These are phyloP conservation scores for Marmota flaviventris DNA, from an alignment of 2,113 vertebrate genomes.

Conservation along the genomic window DNA sequence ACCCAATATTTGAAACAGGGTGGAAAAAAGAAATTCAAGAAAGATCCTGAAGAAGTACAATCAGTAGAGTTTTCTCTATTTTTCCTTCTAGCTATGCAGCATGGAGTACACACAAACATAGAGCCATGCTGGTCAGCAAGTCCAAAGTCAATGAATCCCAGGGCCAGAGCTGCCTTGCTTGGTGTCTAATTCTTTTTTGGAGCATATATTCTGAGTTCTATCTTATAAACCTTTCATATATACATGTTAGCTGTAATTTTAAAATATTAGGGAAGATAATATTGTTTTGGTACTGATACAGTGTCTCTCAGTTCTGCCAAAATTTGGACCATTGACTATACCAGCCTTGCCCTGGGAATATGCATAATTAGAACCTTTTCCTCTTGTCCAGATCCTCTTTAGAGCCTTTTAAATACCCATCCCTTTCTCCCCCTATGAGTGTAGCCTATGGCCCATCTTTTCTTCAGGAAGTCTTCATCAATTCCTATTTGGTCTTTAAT, in stretches of 20 bases:
- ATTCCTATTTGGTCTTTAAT: not conserved
- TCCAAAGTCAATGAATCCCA: not conserved
- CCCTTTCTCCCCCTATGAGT: accelerated
- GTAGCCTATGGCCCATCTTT: not conserved
- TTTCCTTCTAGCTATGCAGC: too few species aligned
- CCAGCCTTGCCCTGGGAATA: not conserved
- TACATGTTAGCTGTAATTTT: not conserved
- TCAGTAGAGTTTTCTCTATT: not conserved
- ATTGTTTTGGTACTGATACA: not conserved
- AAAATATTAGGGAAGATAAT: not conserved
- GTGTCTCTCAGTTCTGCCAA: not conserved
- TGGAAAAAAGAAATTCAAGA: not conserved
- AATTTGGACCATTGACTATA: not conserved
- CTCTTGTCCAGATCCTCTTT: not conserved
- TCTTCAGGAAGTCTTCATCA: not conserved
- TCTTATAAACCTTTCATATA: not conserved
- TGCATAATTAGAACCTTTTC: not conserved
- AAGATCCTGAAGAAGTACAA: not conserved
- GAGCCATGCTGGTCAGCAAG: accelerated
- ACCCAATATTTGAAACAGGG: not conserved
- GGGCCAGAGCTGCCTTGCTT: accelerated
- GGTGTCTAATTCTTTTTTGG: not conserved
- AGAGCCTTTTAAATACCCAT: too few species aligned
- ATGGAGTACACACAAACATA: not conserved
- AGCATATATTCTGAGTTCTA: not conserved